Percentiles rank a stretch among this genome's conserved stretches.
Evolutionary conservation across 2,797 vertebrate species (phyloP).

Genomic region (Rhabdomys pumilio): DNA sequence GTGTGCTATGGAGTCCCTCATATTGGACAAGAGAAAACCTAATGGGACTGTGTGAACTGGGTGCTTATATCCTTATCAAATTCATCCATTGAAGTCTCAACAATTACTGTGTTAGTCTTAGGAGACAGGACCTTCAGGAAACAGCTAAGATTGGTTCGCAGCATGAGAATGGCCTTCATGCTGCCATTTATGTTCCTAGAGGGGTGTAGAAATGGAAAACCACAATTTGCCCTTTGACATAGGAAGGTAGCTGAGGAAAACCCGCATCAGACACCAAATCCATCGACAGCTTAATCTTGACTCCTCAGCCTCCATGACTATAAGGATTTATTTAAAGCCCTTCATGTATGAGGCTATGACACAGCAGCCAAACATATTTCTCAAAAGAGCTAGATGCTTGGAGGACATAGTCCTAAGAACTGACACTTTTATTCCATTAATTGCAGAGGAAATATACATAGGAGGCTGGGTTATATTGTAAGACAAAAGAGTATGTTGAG

Average conservation of each 20-base stretch:
- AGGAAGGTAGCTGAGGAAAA: background rate
- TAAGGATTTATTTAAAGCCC: background rate
- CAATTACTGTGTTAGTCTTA: background rate
- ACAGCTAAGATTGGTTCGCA: background rate
- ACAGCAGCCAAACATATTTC: background rate
- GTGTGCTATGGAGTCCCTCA: background rate
- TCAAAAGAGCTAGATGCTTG: background rate
- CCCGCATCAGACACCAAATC: background rate
- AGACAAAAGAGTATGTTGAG: background rate
- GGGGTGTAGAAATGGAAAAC: background rate
- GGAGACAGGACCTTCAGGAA: background rate
- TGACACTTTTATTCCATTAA: conserved; percentile 5
- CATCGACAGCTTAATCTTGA: background rate
- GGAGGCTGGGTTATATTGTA: background rate
- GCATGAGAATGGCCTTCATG: no score
- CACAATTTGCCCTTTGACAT: background rate
- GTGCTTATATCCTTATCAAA: no score
- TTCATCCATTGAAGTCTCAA: background rate
- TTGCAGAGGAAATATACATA: background rate
- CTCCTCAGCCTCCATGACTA: background rate
- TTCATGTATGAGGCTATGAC: background rate
- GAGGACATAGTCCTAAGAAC: background rate
- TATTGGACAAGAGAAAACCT: background rate
- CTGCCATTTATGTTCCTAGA: background rate
- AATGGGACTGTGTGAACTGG: background rate